These are phyloP conservation scores for Gymnosoma rotundatum DNA, from an alignment of 2,888 invertebrate species.

Conservation along the genomic window DNA sequence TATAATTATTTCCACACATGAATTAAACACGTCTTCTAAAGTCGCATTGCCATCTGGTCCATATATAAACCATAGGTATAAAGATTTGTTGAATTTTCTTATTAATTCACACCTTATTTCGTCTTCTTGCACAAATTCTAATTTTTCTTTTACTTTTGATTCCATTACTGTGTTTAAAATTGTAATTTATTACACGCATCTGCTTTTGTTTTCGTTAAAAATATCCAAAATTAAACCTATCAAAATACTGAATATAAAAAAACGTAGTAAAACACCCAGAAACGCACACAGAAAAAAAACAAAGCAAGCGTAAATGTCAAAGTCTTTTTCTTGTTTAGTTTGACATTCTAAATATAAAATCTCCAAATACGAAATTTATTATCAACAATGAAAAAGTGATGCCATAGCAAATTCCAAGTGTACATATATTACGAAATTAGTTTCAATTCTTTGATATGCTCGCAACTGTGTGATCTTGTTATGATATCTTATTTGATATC, in stretches of 20 bases:
- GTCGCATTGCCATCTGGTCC: constrained; percentile 33
- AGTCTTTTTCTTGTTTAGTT: no score
- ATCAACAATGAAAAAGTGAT: no score
- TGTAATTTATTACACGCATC: constrained; percentile 54
- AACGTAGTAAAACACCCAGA: no score
- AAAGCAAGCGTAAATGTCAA: constrained; percentile 7
- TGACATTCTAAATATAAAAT: no score
- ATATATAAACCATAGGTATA: constrained; percentile 69
- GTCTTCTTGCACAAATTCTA: constrained; percentile 45
- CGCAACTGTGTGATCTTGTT: no score
- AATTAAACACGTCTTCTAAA: constrained; percentile 69
- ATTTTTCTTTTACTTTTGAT: constrained; percentile 64
- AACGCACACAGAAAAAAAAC: background rate
- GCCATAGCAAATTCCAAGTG: no score
- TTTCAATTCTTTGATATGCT: no score
- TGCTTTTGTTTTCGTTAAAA: constrained; percentile 20
- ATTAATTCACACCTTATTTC: constrained; percentile 64
- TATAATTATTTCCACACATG: constrained; percentile 75
- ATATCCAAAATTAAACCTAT: constrained; percentile 3
- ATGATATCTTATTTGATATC: no score
- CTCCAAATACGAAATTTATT: no score
- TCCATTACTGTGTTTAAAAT: constrained; percentile 54
- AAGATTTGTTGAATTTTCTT: constrained; percentile 66
- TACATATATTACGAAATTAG: no score
- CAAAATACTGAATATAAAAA: no score